Percentiles rank a stretch among this genome's conserved stretches.
Evolutionary conservation across 2,888 invertebrate genomes (phyloP).

Genomic region (Apotomis turbidana): DNA sequence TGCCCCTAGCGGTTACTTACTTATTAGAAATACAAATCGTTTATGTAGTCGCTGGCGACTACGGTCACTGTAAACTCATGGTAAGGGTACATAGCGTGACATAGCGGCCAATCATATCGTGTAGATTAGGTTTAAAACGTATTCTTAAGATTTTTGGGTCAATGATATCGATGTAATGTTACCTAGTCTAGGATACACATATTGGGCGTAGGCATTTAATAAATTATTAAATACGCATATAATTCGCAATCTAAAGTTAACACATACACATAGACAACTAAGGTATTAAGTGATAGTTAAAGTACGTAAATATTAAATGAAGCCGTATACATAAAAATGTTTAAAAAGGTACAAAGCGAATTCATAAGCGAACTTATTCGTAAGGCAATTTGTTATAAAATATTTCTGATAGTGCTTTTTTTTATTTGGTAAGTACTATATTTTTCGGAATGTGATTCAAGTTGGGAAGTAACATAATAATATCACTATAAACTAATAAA

Average conservation of each 20-base stretch:
- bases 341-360: neutral
- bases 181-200: slow-evolving; percentile 28
- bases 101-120: too few relatives aligned
- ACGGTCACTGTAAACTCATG: too few relatives aligned
- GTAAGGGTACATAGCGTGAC: too few relatives aligned
- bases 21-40: too few relatives aligned
- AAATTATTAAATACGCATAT: slow-evolving; percentile 24
- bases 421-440: neutral
- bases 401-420: neutral
- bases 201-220: slow-evolving; percentile 17
- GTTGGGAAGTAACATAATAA: too few relatives aligned
- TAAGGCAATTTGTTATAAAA: neutral
- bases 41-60: too few relatives aligned
- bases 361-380: neutral
- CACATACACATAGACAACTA: slow-evolving; percentile 31
- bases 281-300: slow-evolving; percentile 29
- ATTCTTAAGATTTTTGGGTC: neutral
- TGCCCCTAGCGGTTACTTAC: too few relatives aligned
- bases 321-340: neutral
- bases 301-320: neutral
- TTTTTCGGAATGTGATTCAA: neutral
- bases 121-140: too few relatives aligned
- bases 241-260: slow-evolving; percentile 31
- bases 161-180: slow-evolving; percentile 2
- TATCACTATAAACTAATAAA: neutral